Percentiles rank a stretch among this genome's conserved stretches.
phyloP scores from a whole-genome alignment of 2,797 vertebrate genomes.

The Coregonus sp. region DNA sequence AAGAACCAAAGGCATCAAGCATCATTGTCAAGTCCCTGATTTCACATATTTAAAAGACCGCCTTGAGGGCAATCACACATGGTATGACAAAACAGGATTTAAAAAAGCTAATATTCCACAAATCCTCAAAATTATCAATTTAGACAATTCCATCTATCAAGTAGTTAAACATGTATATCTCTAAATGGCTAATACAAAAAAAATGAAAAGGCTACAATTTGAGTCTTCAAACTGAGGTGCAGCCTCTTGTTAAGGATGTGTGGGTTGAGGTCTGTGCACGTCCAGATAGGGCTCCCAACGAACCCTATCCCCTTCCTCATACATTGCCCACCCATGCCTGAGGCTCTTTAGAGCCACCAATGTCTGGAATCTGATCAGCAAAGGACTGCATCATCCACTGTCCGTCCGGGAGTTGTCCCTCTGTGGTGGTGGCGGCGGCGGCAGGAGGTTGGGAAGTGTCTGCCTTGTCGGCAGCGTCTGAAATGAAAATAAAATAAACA shows the following conservation, averaged over 20 bases:
- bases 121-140: slow-evolving; percentile 21
- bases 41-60: slow-evolving; percentile 60
- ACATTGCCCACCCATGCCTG: slow-evolving; percentile 37
- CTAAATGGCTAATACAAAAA: slow-evolving; percentile 48
- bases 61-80: slow-evolving; percentile 47
- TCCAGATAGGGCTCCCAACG: slow-evolving; percentile 28
- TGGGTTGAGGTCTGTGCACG: slow-evolving; percentile 29
- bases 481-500: background rate
- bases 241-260: slow-evolving; percentile 19
- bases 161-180: slow-evolving; percentile 30
- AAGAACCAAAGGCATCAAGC: slow-evolving; percentile 14
- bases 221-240: slow-evolving; percentile 19
- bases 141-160: slow-evolving; percentile 46
- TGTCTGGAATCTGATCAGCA: slow-evolving; percentile 85
- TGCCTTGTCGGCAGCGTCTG: slow-evolving; percentile 62
- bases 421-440: slow-evolving; percentile 27
- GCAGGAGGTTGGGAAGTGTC: slow-evolving; percentile 50
- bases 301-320: slow-evolving; percentile 29
- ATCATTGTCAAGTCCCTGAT: slow-evolving; percentile 60
- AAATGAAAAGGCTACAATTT: slow-evolving; percentile 29
- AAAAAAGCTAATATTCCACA: slow-evolving; percentile 43
- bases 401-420: slow-evolving; percentile 77
- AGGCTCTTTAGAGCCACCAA: slow-evolving; percentile 60
- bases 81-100: slow-evolving; percentile 40
- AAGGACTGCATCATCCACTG: slow-evolving; percentile 89